Evolutionary conservation across 2,113 vertebrate species (phyloP).

Genomic region (Cygnus buccinator): DNA sequence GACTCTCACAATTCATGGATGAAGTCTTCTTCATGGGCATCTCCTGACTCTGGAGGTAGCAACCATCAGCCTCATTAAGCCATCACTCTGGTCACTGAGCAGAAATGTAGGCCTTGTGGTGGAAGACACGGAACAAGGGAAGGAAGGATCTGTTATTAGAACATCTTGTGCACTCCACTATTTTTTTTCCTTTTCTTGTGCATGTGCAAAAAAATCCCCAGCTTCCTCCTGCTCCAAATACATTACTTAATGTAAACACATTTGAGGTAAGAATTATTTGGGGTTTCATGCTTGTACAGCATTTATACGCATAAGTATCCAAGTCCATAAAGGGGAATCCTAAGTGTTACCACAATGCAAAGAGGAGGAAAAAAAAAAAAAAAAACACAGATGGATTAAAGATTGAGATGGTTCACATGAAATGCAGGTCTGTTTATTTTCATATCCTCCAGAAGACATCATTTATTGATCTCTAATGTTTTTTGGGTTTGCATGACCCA

Average conservation of each 20-base stretch:
- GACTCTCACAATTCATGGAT: neutral
- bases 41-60: neutral
- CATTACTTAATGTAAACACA: neutral
- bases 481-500: constrained; percentile 58
- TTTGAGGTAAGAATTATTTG: neutral
- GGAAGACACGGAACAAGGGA: neutral
- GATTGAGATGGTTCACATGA: neutral
- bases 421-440: constrained; percentile 43
- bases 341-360: neutral
- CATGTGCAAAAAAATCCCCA: no score
- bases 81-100: neutral
- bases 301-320: neutral
- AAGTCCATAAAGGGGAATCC: neutral
- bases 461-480: constrained; percentile 47
- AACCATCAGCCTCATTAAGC: neutral
- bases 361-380: neutral
- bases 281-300: neutral
- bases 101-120: neutral
- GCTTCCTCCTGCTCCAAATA: neutral
- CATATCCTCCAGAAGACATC: constrained; percentile 18
- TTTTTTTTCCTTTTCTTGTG: neutral
- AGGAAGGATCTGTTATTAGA: neutral
- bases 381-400: neutral
- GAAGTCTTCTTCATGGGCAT: neutral
- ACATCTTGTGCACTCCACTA: neutral